These are phyloP conservation scores for Steinernema khuongi DNA, from an alignment of 1,140 invertebrate species.

Conservation along the genomic window DNA sequence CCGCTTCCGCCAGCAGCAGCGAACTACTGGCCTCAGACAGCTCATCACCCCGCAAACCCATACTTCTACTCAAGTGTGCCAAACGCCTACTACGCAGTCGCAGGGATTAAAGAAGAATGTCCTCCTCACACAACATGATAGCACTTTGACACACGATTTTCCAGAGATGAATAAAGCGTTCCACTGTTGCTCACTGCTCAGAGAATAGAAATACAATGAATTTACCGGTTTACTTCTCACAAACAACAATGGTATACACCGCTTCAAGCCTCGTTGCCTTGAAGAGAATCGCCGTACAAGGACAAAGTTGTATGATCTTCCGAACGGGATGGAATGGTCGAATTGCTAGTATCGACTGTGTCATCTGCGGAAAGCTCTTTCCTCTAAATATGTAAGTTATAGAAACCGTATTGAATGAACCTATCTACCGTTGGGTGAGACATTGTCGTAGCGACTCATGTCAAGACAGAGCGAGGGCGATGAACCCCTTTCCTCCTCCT, in stretches of 20 bases:
- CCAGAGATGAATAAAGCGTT: neutral
- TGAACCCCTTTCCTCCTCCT: neutral
- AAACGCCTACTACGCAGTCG: neutral
- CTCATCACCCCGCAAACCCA: neutral
- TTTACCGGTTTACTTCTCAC: too few relatives aligned
- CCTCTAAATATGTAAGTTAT: too few relatives aligned
- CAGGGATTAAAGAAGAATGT: neutral
- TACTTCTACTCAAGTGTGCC: conserved; percentile 3
- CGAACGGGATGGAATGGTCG: too few relatives aligned
- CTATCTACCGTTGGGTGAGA: conserved; percentile 30
- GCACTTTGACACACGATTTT: neutral
- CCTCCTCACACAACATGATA: neutral
- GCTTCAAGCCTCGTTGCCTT: too few relatives aligned
- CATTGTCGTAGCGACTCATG: conserved; percentile 41
- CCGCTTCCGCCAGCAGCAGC: neutral
- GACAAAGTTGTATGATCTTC: too few relatives aligned
- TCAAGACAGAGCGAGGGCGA: conserved; percentile 21
- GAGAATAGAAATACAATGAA: too few relatives aligned
- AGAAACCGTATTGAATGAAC: neutral
- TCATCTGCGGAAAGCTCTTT: too few relatives aligned
- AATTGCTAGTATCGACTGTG: too few relatives aligned
- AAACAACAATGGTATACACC: too few relatives aligned
- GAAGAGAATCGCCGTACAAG: too few relatives aligned
- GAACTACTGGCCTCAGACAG: conserved; percentile 1
- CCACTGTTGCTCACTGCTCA: too few relatives aligned